A percentile compares a stretch with the other conserved stretches of the same genome.
Conservation (phyloP, 2,797 vertebrate genomes). For the Karalla daura region DNA sequence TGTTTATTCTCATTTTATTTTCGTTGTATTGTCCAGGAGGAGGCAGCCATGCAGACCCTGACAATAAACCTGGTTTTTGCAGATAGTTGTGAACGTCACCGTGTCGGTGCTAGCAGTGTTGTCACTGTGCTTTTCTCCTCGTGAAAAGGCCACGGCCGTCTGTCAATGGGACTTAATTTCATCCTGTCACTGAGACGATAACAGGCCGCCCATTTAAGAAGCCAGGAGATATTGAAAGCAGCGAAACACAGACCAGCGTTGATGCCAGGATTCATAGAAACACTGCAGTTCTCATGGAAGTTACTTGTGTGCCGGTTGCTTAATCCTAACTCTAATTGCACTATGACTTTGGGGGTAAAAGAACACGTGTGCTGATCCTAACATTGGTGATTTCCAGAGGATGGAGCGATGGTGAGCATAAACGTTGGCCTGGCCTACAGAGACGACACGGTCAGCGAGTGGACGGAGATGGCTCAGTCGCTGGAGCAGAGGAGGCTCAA, state of each 20-base stretch:
- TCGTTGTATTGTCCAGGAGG: not conserved
- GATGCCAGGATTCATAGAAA: not conserved
- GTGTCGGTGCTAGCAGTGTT: constrained; percentile 7
- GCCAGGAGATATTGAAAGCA: not conserved
- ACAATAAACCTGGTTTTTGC: not conserved
- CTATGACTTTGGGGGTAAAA: not conserved
- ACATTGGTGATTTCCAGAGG: constrained; percentile 77
- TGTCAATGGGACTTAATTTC: constrained; percentile 64
- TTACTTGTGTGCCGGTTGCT: no score
- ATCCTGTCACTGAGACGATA: constrained; percentile 19
- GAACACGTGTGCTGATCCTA: no score
- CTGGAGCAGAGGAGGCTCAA: constrained; percentile 91
- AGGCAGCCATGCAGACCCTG: not conserved
- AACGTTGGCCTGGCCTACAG: constrained; percentile 93
- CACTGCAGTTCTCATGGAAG: not conserved
- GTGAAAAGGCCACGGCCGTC: constrained; percentile 39
- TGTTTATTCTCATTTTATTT: not conserved
- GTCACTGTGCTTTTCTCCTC: constrained; percentile 30
- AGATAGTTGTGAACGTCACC: constrained; percentile 11
- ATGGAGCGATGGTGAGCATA: constrained; percentile 88
- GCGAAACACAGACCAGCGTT: not conserved
- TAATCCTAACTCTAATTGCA: no score
- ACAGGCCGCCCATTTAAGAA: not conserved
- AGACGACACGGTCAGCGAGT: constrained; percentile 86
- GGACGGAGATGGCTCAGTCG: constrained; percentile 93